phyloP scores from a whole-genome alignment of 2,797 vertebrate species.

The Avahi laniger region DNA sequence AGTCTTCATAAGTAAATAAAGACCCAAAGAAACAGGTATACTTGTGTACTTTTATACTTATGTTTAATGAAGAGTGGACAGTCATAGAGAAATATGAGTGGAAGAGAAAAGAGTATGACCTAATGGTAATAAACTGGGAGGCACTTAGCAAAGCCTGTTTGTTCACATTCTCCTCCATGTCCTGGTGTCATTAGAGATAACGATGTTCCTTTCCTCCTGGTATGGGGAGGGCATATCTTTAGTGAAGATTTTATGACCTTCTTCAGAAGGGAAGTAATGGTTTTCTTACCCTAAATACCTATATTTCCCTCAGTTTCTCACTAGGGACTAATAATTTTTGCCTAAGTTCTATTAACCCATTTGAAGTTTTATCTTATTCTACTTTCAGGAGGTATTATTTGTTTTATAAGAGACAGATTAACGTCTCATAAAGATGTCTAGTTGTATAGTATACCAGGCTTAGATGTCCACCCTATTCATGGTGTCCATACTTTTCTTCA shows the following conservation, averaged over 20 bases:
- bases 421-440: background rate
- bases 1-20: background rate
- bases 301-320: background rate
- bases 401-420: background rate
- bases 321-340: background rate
- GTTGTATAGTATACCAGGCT: background rate
- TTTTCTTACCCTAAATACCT: background rate
- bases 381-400: background rate
- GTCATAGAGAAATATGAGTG: background rate
- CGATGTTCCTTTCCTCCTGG: background rate
- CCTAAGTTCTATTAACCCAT: background rate
- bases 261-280: background rate
- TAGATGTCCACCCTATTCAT: background rate
- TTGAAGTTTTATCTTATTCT: background rate
- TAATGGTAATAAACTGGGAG: background rate
- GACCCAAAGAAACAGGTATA: background rate
- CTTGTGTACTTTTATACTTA: background rate
- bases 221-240: background rate
- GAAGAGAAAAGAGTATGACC: background rate
- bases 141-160: background rate
- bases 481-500: background rate
- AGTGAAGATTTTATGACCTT: background rate
- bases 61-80: background rate
- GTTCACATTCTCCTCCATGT: background rate
- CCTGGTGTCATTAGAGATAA: background rate